Conservation (phyloP, 2,888 invertebrate genomes). For the Campopleginae sp. region DNA sequence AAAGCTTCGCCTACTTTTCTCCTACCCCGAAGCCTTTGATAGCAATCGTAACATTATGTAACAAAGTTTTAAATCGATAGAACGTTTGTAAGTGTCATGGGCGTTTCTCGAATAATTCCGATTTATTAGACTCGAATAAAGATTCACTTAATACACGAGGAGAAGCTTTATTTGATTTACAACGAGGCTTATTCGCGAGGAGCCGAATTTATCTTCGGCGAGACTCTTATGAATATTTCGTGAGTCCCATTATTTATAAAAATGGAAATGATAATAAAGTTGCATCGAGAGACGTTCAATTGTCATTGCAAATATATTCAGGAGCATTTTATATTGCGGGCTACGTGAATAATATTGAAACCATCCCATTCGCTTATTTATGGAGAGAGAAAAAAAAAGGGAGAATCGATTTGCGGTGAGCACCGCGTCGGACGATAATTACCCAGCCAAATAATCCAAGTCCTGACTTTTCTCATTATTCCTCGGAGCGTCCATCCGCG, state of each 20-base stretch:
- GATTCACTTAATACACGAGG: slow-evolving; percentile 17
- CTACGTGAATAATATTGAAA: background rate
- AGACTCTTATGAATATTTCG: background rate
- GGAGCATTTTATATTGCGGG: background rate
- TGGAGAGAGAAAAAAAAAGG: background rate
- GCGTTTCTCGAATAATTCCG: slow-evolving; percentile 22
- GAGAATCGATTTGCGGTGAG: background rate
- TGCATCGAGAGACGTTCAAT: background rate
- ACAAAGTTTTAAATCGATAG: slow-evolving; percentile 25
- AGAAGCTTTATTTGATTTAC: slow-evolving; percentile 35
- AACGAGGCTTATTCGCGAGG: slow-evolving; percentile 19
- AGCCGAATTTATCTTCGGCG: background rate
- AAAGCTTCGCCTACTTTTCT: background rate
- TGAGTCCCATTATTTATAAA: background rate
- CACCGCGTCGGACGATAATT: slow-evolving; percentile 19
- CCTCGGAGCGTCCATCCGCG: background rate
- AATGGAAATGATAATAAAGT: background rate
- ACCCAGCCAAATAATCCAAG: background rate
- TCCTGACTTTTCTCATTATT: slow-evolving; percentile 2
- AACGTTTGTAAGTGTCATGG: slow-evolving; percentile 27
- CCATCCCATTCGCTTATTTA: background rate
- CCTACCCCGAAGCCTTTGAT: slow-evolving; percentile 19
- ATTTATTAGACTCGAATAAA: slow-evolving; percentile 17
- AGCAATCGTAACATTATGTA: slow-evolving; percentile 1
- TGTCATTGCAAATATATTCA: background rate